phyloP scores from a whole-genome alignment of 1,140 invertebrate species.

The Psilanteris sp. region DNA sequence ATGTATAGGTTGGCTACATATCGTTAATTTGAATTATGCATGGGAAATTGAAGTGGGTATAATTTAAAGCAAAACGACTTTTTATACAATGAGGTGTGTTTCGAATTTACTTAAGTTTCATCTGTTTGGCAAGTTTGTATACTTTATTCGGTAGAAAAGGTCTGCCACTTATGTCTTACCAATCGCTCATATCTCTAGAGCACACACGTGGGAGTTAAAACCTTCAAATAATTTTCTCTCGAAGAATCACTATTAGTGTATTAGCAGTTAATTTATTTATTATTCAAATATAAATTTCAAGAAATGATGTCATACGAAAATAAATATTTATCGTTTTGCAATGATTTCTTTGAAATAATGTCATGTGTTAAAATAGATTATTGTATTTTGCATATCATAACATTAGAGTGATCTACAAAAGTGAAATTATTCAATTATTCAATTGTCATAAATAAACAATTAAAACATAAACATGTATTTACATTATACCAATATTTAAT shows the following conservation, averaged over 20 bases:
- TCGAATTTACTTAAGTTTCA: constrained; percentile 48
- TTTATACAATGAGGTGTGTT: constrained; percentile 27
- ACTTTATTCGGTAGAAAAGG: constrained; percentile 38
- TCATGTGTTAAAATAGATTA: background rate
- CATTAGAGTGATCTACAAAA: too few relatives aligned
- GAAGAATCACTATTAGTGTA: constrained; percentile 19
- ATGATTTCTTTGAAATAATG: constrained; percentile 3
- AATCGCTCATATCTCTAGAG: constrained; percentile 40
- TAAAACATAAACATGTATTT: too few relatives aligned
- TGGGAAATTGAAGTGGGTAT: too few relatives aligned
- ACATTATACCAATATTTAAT: too few relatives aligned
- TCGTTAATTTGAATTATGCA: too few relatives aligned
- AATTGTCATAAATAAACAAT: too few relatives aligned
- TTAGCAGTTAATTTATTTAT: constrained; percentile 51
- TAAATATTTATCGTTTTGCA: constrained; percentile 21
- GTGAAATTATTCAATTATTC: too few relatives aligned
- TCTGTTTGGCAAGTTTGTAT: constrained; percentile 51
- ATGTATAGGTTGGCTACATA: too few relatives aligned
- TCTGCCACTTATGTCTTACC: constrained; percentile 37
- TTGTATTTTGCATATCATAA: too few relatives aligned
- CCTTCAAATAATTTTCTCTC: constrained; percentile 38
- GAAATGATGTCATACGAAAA: constrained; percentile 32
- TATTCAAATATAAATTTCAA: constrained; percentile 42
- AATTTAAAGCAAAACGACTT: too few relatives aligned
- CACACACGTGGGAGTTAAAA: constrained; percentile 53